These are phyloP conservation scores for Xanthorhoe designata DNA, from an alignment of 2,888 invertebrate species.

Conservation along the genomic window DNA sequence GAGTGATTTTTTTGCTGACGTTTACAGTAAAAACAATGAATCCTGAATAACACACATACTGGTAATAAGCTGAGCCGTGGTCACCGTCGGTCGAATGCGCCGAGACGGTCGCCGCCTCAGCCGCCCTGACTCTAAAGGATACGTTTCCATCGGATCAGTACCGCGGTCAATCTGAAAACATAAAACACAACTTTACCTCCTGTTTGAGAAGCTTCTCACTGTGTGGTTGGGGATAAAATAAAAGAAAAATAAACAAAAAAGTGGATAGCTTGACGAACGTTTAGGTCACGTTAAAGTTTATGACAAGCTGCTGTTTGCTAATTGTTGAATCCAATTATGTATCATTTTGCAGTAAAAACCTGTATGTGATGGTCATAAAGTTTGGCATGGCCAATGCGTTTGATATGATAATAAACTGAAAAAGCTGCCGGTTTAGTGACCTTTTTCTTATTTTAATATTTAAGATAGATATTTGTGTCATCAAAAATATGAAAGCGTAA, in stretches of 20 bases:
- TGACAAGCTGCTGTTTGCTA: neutral
- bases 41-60: slow-evolving; percentile 43
- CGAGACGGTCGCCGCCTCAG: slow-evolving; percentile 30
- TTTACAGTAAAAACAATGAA: neutral
- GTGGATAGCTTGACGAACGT: slow-evolving; percentile 29
- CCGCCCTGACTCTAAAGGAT: slow-evolving; percentile 49
- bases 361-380: neutral
- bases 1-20: neutral
- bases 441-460: neutral
- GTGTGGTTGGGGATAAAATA: slow-evolving; percentile 15
- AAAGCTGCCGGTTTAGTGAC: slow-evolving; percentile 6
- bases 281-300: slow-evolving; percentile 12
- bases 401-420: slow-evolving; percentile 4
- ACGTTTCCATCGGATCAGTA: slow-evolving; percentile 89
- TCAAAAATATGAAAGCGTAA: neutral
- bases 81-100: slow-evolving; percentile 43
- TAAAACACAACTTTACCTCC: slow-evolving; percentile 6
- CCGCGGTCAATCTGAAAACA: slow-evolving; percentile 87
- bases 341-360: neutral
- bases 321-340: neutral
- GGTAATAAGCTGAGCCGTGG: slow-evolving; percentile 46
- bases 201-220: neutral
- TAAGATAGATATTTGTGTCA: neutral
- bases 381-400: slow-evolving; percentile 12
- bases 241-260: slow-evolving; percentile 21